Evolutionary conservation across 1,140 invertebrate species (phyloP).

Genomic region (Zaprionus nigranus): DNA sequence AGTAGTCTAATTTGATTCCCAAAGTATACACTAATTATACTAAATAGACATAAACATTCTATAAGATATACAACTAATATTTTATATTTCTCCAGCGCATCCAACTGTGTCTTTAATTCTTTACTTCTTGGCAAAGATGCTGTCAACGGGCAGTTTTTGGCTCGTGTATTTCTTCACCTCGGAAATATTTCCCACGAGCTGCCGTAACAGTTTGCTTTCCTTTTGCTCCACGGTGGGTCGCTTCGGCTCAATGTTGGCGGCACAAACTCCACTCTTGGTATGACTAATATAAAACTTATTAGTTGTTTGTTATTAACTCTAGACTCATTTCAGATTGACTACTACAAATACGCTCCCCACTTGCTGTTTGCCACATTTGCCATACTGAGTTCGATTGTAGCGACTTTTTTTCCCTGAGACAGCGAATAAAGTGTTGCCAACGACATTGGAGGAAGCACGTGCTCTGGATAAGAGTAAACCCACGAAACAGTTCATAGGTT

Average conservation of each 20-base stretch:
- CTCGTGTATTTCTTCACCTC: conserved; percentile 89
- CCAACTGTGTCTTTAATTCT: conserved; percentile 84
- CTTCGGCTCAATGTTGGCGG: conserved; percentile 90
- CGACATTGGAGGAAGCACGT: conserved; percentile 88
- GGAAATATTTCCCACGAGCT: conserved; percentile 89
- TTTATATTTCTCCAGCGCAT: conserved; percentile 40
- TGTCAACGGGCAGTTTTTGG: conserved; percentile 89
- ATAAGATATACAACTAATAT: neutral
- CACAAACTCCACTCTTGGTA: conserved; percentile 89
- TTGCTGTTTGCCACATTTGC: conserved; percentile 87
- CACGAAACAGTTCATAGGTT: neutral
- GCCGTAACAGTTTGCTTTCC: conserved; percentile 87
- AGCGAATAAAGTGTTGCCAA: conserved; percentile 87
- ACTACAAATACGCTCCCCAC: conserved; percentile 86
- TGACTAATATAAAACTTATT: conserved; percentile 28
- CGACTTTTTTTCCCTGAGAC: conserved; percentile 89
- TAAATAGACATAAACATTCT: too few relatives aligned
- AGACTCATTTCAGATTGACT: conserved; percentile 80
- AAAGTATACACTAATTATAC: too few relatives aligned
- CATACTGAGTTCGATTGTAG: conserved; percentile 86
- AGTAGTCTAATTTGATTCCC: too few relatives aligned
- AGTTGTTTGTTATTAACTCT: too few relatives aligned
- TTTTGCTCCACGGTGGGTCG: conserved; percentile 89
- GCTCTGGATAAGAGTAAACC: conserved; percentile 83
- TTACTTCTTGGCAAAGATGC: conserved; percentile 89